A percentile compares a stretch with the other conserved stretches of the same genome.
These are phyloP conservation scores for Leptinotarsa lineolata DNA, from an alignment of 1,140 invertebrate species.

Conservation along the genomic window DNA sequence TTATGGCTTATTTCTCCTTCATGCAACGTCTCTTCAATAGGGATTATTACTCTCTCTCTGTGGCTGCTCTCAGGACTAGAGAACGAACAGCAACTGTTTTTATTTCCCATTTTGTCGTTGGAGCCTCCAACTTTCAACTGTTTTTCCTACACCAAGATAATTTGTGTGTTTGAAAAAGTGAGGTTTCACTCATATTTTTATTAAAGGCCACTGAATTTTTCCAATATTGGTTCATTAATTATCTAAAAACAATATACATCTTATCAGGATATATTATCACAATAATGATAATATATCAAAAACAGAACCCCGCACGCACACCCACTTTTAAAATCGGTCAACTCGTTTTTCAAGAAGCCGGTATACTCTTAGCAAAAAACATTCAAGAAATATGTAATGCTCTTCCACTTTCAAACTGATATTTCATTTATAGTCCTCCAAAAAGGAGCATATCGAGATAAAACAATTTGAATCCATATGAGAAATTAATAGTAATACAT, in stretches of 20 bases:
- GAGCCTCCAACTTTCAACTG: conserved; percentile 4
- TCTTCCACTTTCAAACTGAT: too few species aligned
- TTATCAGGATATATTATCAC: conserved; percentile 25
- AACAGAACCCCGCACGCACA: conserved; percentile 24
- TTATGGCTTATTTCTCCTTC: conserved; percentile 79
- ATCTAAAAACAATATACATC: conserved; percentile 26
- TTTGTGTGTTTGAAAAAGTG: conserved; percentile 12
- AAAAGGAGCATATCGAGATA: too few species aligned
- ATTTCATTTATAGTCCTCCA: too few species aligned
- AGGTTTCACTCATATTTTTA: conserved; percentile 24
- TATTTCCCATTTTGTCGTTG: conserved; percentile 68
- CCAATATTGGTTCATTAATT: conserved; percentile 25
- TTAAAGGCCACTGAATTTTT: background rate
- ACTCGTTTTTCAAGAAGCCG: too few species aligned
- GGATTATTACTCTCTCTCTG: conserved; percentile 51
- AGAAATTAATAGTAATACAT: too few species aligned
- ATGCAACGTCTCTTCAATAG: conserved; percentile 70
- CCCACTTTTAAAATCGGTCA: conserved; percentile 15
- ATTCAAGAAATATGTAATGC: too few species aligned
- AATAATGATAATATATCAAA: conserved; percentile 20
- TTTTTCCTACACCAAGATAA: background rate
- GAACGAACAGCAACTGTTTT: conserved; percentile 77
- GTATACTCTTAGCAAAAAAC: too few species aligned
- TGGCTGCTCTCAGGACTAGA: conserved; percentile 64
- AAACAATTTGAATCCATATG: too few species aligned